Evolutionary conservation across 2,797 vertebrate genomes (phyloP).

Genomic region (Sebastes diaconus): DNA sequence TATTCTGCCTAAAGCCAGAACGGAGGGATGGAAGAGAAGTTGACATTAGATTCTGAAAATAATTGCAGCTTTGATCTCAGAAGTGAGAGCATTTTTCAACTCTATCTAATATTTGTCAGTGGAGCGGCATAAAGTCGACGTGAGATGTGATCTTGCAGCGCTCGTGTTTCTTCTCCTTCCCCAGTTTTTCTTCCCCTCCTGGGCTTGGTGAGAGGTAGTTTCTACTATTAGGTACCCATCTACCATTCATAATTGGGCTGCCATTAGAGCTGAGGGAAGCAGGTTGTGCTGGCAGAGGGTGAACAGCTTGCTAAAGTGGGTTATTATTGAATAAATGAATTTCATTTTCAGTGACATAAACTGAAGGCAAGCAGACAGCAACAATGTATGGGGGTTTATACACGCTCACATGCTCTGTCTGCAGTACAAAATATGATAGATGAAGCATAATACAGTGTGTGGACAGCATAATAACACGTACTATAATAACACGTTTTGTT

Average conservation of each 20-base stretch:
- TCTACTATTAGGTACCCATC: constrained; percentile 62
- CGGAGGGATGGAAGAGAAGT: constrained; percentile 5
- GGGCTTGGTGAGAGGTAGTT: constrained; percentile 43
- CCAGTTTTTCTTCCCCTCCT: background rate
- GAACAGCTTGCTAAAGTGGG: constrained; percentile 62
- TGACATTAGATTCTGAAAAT: constrained; percentile 52
- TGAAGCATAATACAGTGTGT: background rate
- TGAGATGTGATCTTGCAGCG: constrained; percentile 34
- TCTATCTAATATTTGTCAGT: constrained; percentile 41
- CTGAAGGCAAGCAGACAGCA: constrained; percentile 39
- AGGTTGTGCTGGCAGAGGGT: constrained; percentile 44
- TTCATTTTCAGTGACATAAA: constrained; percentile 49
- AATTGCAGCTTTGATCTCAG: constrained; percentile 49
- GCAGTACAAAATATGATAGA: constrained; percentile 26
- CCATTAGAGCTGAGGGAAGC: constrained; percentile 61
- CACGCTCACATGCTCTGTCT: background rate
- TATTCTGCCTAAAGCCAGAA: constrained; percentile 24
- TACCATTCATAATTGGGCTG: constrained; percentile 68
- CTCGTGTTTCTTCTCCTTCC: constrained; percentile 10
- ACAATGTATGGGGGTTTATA: background rate
- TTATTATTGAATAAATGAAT: constrained; percentile 69
- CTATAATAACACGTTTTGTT: background rate
- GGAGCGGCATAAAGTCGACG: constrained; percentile 36
- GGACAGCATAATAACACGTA: constrained; percentile 2
- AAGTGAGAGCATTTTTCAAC: constrained; percentile 46